A percentile compares a stretch with the other conserved stretches of the same genome.
These are phyloP conservation scores for Harlomillsia oculata DNA, from an alignment of 1,140 invertebrate species.

Conservation along the genomic window DNA sequence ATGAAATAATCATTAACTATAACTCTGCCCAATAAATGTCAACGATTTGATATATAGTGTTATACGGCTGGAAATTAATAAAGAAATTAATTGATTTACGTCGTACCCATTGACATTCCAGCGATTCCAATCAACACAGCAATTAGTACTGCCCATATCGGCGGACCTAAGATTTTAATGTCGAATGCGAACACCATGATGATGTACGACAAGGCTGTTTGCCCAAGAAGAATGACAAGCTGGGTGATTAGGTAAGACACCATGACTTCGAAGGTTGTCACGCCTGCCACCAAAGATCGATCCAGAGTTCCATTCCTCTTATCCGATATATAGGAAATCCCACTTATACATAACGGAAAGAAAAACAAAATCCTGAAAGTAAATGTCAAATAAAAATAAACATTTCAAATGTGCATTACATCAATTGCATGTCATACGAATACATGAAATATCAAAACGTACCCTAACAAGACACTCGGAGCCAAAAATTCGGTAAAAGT, in stretches of 20 bases:
- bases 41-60: too few species aligned
- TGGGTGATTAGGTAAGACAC: conserved; percentile 4
- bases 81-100: background rate
- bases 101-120: conserved; percentile 40
- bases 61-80: too few species aligned
- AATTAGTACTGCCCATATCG: conserved; percentile 28
- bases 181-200: background rate
- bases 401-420: background rate
- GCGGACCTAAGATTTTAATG: conserved; percentile 14
- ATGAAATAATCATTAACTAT: too few species aligned
- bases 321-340: conserved; percentile 11
- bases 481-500: conserved; percentile 91
- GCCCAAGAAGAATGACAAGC: conserved; percentile 6
- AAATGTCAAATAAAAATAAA: background rate
- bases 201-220: background rate
- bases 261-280: conserved; percentile 2
- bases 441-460: background rate
- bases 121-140: conserved; percentile 42
- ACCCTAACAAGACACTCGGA: conserved; percentile 79
- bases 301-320: conserved; percentile 12
- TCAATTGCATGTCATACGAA: background rate
- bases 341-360: conserved; percentile 15
- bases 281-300: conserved; percentile 11
- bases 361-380: conserved; percentile 4
- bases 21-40: too few species aligned